phyloP scores from a whole-genome alignment of 2,797 vertebrate genomes.

The Eidolon dupreanum region DNA sequence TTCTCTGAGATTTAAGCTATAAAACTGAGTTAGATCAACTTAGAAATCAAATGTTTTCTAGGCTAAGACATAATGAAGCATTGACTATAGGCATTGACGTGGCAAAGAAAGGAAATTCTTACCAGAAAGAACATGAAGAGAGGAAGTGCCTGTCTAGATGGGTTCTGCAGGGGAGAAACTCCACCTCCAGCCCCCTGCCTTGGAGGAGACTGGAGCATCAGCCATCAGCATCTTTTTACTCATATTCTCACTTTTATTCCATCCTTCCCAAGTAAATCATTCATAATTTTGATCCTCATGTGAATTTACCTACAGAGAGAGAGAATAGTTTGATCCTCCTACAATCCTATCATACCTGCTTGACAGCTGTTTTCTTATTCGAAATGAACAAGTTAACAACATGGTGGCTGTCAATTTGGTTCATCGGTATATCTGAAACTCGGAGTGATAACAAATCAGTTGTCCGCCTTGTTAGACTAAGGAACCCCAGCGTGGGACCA shows the following conservation, averaged over 20 bases:
- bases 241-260: background rate
- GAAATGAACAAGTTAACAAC: constrained; percentile 3
- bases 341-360: background rate
- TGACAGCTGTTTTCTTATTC: background rate
- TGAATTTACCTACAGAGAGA: background rate
- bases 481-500: background rate
- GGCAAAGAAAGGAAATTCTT: background rate
- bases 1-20: background rate
- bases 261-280: background rate
- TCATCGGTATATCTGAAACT: background rate
- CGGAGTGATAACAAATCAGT: background rate
- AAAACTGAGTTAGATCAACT: background rate
- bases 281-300: background rate
- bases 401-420: background rate
- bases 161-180: background rate
- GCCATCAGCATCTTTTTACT: background rate
- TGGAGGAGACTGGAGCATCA: too few species aligned
- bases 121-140: background rate
- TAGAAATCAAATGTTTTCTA: constrained; percentile 36
- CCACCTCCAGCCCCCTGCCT: fast-evolving
- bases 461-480: background rate
- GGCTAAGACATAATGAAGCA: background rate
- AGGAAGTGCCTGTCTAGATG: too few species aligned
- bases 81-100: background rate
- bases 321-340: background rate